phyloP scores from a whole-genome alignment of 2,888 invertebrate species.

The Pristionchus mayeri region DNA sequence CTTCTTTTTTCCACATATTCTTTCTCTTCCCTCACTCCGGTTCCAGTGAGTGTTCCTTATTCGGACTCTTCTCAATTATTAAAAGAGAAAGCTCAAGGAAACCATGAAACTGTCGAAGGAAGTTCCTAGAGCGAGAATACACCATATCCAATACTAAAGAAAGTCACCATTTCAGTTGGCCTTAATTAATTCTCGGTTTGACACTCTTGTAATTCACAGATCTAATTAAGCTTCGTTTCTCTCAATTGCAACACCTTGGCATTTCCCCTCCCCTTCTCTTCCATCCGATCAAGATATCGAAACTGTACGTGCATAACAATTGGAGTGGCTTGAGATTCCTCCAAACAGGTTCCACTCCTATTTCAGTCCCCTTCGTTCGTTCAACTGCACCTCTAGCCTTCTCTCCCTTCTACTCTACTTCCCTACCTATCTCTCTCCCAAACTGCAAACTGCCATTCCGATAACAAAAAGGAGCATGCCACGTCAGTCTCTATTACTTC shows the following conservation, averaged over 20 bases:
- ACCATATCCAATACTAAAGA: not conserved
- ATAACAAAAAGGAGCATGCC: constrained; percentile 31
- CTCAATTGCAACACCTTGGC: not conserved
- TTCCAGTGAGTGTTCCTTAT: constrained; percentile 15
- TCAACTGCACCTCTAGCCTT: not conserved
- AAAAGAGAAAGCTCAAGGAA: not conserved
- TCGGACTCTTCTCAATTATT: constrained; percentile 12
- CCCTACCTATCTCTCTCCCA: not conserved
- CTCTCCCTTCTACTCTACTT: not conserved
- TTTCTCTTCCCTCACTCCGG: constrained; percentile 16
- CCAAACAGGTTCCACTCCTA: constrained; percentile 11
- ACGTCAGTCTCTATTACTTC: not conserved
- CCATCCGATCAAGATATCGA: not conserved
- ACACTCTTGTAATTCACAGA: too few relatives aligned
- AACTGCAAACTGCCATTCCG: constrained; percentile 26
- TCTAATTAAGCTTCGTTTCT: not conserved
- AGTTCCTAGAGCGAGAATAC: too few relatives aligned
- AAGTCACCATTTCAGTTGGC: not conserved
- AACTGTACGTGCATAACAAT: constrained; percentile 10
- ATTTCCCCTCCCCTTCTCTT: not conserved
- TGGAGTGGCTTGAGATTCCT: constrained; percentile 16
- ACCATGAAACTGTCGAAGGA: not conserved
- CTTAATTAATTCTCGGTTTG: too few relatives aligned
- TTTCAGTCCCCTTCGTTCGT: not conserved
- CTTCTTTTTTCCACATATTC: constrained; percentile 3